Conservation (phyloP, 2,888 invertebrate genomes). For the Patella depressa region DNA sequence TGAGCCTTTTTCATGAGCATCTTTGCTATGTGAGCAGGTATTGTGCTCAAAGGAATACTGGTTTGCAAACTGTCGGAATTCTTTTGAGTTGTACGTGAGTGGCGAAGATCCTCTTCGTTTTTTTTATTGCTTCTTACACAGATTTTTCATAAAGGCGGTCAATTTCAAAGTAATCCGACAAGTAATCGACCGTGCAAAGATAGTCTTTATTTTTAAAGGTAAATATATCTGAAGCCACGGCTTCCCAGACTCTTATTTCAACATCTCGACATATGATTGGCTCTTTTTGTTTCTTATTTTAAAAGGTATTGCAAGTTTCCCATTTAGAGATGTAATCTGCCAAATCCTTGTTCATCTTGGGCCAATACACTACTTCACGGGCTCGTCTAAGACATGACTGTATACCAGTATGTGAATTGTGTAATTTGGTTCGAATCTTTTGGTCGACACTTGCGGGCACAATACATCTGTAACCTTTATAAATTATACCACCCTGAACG, state of each 20-base stretch:
- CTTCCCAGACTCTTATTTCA: not conserved
- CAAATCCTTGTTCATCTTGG: not conserved
- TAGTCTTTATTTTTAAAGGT: not conserved
- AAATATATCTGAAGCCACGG: conserved; percentile 10
- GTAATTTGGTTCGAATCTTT: not conserved
- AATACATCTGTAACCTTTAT: conserved; percentile 22
- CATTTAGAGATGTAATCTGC: conserved; percentile 11
- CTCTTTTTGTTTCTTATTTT: not conserved
- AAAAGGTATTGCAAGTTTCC: not conserved
- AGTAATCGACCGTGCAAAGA: not conserved
- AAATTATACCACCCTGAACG: conserved; percentile 33
- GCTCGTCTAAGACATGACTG: not conserved
- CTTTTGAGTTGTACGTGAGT: not conserved
- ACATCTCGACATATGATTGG: not conserved
- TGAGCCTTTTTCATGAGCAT: not conserved
- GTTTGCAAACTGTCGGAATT: not conserved
- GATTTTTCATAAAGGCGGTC: not conserved
- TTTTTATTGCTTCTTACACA: not conserved
- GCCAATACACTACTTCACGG: conserved; percentile 9
- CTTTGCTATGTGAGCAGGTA: not conserved
- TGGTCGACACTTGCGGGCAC: not conserved
- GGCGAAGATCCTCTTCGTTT: not conserved
- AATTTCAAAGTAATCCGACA: not conserved
- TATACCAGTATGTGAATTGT: conserved; percentile 9
- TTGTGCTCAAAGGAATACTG: not conserved